Evolutionary conservation across 2,113 vertebrate species (phyloP).

Genomic region (Dromiciops gliroides): DNA sequence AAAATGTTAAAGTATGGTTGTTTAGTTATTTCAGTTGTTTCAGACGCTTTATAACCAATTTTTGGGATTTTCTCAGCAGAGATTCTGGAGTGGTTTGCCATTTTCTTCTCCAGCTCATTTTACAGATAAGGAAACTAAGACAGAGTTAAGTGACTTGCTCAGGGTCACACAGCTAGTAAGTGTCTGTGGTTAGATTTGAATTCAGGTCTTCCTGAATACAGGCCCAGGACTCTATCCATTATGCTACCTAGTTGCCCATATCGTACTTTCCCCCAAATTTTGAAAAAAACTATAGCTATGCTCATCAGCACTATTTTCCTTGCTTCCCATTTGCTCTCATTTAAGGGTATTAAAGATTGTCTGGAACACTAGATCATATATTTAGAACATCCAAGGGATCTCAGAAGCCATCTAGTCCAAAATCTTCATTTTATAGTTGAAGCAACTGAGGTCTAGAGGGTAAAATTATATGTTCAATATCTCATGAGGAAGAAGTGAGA

Average conservation of each 20-base stretch:
- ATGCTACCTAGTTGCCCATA: background rate
- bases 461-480: background rate
- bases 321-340: background rate
- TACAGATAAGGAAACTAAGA: background rate
- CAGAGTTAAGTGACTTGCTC: background rate
- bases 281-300: background rate
- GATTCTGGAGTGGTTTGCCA: background rate
- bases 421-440: background rate
- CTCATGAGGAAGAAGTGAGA: background rate
- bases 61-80: background rate
- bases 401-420: background rate
- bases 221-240: background rate
- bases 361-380: background rate
- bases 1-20: background rate
- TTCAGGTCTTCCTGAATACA: background rate
- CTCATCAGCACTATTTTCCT: background rate
- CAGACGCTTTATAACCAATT: too few species aligned
- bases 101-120: background rate
- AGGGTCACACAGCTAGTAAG: background rate
- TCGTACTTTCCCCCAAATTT: background rate
- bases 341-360: background rate
- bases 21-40: too few species aligned
- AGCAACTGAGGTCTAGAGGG: background rate
- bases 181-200: background rate
- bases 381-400: background rate